phyloP scores from a whole-genome alignment of 2,797 vertebrate species.

The Chelmon rostratus region DNA sequence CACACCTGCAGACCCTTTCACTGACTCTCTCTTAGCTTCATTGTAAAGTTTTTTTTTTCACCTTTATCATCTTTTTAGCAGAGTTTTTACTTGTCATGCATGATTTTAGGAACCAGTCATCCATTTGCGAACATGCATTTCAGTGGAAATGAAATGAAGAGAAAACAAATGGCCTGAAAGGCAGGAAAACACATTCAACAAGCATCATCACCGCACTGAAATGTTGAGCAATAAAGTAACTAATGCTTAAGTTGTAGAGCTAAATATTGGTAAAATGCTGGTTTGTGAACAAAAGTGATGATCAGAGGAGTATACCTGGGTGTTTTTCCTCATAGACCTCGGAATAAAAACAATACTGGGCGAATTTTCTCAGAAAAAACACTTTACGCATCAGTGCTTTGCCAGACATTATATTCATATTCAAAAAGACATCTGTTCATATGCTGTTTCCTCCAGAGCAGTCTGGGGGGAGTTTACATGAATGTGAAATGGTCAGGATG shows the following conservation, averaged over 20 bases:
- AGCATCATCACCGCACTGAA: neutral
- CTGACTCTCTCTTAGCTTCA: neutral
- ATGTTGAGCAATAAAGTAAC: neutral
- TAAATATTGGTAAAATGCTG: neutral
- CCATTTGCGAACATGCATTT: neutral
- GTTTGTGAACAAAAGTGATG: neutral
- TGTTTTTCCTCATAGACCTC: neutral
- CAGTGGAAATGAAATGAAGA: neutral
- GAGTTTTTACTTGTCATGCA: no score
- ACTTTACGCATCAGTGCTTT: neutral
- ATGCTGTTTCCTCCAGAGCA: neutral
- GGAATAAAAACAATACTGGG: neutral
- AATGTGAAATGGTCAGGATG: constrained; percentile 25
- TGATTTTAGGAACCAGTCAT: neutral
- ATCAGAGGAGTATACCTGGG: neutral
- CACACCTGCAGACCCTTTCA: neutral
- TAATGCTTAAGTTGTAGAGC: neutral
- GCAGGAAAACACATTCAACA: neutral
- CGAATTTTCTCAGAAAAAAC: neutral
- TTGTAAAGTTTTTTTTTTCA: neutral
- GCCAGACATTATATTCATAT: constrained; percentile 1
- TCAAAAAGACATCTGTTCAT: constrained; percentile 12
- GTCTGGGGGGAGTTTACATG: neutral
- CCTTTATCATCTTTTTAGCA: neutral
- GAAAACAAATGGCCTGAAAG: neutral